These are phyloP conservation scores for Mythimna ferrago DNA, from an alignment of 2,888 invertebrate species.

Conservation along the genomic window DNA sequence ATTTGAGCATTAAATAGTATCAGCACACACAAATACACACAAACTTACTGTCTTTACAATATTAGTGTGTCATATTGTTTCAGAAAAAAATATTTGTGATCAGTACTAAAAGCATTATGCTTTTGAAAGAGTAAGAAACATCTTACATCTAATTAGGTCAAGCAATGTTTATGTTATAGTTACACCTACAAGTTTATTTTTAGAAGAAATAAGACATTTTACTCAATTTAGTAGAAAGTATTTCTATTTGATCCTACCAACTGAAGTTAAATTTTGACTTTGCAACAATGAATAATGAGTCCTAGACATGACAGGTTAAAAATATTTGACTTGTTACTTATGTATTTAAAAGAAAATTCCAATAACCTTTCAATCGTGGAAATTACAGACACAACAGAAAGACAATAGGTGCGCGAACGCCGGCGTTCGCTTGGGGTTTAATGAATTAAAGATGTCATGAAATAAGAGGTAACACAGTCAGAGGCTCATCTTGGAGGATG, in stretches of 20 bases:
- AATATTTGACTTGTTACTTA: neutral
- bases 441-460: neutral
- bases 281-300: slow-evolving; percentile 2
- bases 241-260: neutral
- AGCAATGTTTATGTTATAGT: slow-evolving; percentile 29
- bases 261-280: slow-evolving; percentile 9
- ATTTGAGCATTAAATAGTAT: no score
- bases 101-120: neutral
- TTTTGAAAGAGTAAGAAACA: neutral
- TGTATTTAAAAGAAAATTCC: neutral
- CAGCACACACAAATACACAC: no score
- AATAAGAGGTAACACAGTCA: neutral
- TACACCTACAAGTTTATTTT: slow-evolving; percentile 31
- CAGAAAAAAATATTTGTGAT: neutral
- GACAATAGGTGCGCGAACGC: no score
- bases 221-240: neutral
- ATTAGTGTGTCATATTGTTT: neutral
- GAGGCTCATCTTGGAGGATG: neutral
- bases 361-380: no score
- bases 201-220: slow-evolving; percentile 16
- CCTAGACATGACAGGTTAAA: neutral
- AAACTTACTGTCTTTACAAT: no score
- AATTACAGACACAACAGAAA: no score
- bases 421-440: no score
- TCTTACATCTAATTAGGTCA: slow-evolving; percentile 43